These are phyloP conservation scores for Brachypteracias leptosomus DNA, from an alignment of 2,113 vertebrate species.

Conservation along the genomic window DNA sequence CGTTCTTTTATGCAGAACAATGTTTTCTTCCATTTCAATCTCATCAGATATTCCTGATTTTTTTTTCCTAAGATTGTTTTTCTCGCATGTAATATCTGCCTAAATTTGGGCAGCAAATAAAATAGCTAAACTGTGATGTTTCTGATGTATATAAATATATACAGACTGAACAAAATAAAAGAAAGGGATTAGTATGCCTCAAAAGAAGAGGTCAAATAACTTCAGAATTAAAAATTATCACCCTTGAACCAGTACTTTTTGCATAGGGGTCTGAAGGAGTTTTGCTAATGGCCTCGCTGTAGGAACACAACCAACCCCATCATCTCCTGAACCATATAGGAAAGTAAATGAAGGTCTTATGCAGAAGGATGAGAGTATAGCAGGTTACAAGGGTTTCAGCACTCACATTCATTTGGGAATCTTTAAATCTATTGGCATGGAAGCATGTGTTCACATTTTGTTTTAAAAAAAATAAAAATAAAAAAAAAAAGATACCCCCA, in stretches of 20 bases:
- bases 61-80: not conserved
- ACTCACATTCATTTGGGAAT: not conserved
- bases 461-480: not conserved
- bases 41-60: not conserved
- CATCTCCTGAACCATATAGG: not conserved
- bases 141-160: not conserved
- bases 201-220: not conserved
- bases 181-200: not conserved
- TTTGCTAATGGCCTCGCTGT: not conserved
- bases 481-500: not conserved
- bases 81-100: not conserved
- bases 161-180: not conserved
- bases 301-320: not conserved
- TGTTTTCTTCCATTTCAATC: not conserved
- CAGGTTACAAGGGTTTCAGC: not conserved
- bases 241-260: not conserved
- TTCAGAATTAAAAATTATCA: not conserved
- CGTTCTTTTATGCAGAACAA: not conserved
- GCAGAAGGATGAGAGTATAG: not conserved
- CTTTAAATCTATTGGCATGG: not conserved
- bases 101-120: slow-evolving; percentile 2
- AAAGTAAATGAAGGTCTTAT: not conserved
- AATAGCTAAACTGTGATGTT: not conserved
- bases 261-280: not conserved
- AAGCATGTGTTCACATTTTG: slow-evolving; percentile 3